Conservation (phyloP, 2,797 vertebrate species). For the Pangasius krempfi region DNA sequence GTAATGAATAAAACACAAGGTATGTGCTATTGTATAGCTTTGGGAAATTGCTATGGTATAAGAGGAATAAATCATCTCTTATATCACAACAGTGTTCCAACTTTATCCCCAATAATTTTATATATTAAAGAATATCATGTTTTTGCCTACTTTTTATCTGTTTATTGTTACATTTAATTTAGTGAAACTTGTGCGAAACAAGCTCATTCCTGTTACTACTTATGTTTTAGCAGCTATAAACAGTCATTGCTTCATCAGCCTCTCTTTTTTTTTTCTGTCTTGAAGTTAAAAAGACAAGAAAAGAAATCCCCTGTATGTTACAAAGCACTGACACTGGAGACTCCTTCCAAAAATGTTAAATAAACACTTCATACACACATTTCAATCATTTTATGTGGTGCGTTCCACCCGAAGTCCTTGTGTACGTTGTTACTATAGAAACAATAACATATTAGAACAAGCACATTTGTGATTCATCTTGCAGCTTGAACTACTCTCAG, state of each 20-base stretch:
- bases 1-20: not conserved
- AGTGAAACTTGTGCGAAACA: not conserved
- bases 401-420: not conserved
- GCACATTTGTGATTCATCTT: not conserved
- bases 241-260: not conserved
- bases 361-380: not conserved
- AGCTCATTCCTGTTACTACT: not conserved
- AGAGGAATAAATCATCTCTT: not conserved
- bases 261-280: not conserved
- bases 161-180: not conserved
- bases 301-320: not conserved
- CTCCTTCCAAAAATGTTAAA: not conserved
- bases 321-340: not conserved
- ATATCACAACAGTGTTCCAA: not conserved
- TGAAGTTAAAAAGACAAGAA: not conserved
- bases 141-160: not conserved
- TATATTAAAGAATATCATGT: not conserved
- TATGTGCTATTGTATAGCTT: not conserved
- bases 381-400: not conserved
- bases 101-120: not conserved
- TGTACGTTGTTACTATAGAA: not conserved
- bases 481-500: not conserved
- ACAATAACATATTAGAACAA: not conserved
- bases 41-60: not conserved
- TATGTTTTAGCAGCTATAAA: not conserved